Percentiles rank a stretch among this genome's conserved stretches.
phyloP scores from a whole-genome alignment of 2,797 vertebrate genomes.

The Ataeniobius toweri region DNA sequence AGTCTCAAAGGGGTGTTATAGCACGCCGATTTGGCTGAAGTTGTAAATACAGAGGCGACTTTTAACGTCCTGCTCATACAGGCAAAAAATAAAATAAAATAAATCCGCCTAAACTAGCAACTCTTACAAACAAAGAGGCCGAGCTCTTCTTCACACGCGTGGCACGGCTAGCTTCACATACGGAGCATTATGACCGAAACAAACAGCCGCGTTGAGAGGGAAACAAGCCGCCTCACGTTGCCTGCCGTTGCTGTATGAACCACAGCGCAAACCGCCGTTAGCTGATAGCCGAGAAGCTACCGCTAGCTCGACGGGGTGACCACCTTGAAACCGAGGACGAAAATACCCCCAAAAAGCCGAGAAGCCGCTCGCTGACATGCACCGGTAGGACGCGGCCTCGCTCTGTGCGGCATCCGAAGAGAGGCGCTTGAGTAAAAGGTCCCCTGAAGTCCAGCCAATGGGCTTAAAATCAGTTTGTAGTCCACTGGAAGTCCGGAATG shows the following conservation, averaged over 20 bases:
- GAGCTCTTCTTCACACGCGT: constrained; percentile 74
- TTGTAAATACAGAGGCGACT: constrained; percentile 23
- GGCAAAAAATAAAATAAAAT: constrained; percentile 18
- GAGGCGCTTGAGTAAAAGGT: constrained; percentile 52
- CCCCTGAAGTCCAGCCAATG: constrained; percentile 64
- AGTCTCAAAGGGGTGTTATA: not conserved
- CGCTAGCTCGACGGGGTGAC: constrained; percentile 78
- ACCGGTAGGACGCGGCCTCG: constrained; percentile 16
- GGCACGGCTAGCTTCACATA: constrained; percentile 48
- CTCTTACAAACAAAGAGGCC: constrained; percentile 62
- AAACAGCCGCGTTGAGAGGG: constrained; percentile 31
- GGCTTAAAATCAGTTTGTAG: constrained; percentile 76
- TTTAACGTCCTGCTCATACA: constrained; percentile 13
- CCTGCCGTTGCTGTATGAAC: constrained; percentile 47
- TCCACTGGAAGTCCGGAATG: constrained; percentile 82
- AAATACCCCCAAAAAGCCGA: constrained; percentile 56
- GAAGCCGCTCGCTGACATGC: constrained; percentile 31
- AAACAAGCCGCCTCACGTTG: constrained; percentile 25
- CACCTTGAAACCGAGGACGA: constrained; percentile 70
- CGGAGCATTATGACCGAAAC: constrained; percentile 27
- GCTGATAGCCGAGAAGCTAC: constrained; percentile 67
- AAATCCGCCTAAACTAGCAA: constrained; percentile 63
- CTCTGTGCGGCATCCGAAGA: constrained; percentile 23
- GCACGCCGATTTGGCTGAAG: constrained; percentile 16
- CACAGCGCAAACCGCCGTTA: constrained; percentile 71